A percentile compares a stretch with the other conserved stretches of the same genome.
phyloP scores from a whole-genome alignment of 1,140 invertebrate genomes.

The Phthorimaea operculella region DNA sequence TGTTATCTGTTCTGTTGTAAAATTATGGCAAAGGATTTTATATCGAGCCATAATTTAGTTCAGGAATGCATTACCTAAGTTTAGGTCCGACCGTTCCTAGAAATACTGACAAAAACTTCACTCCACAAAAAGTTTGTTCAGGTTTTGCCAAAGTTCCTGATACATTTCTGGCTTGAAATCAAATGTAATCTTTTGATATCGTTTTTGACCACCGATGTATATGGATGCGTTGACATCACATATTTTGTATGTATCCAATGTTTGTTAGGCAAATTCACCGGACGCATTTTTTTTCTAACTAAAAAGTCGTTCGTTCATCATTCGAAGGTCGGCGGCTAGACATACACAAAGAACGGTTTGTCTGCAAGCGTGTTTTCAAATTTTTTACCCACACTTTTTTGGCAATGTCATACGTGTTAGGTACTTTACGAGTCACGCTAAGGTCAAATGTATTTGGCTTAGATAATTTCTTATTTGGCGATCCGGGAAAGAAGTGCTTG shows the following conservation, averaged over 20 bases:
- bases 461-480: slow-evolving; percentile 51
- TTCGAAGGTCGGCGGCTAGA: slow-evolving; percentile 53
- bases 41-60: slow-evolving; percentile 45
- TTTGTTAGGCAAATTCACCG: slow-evolving; percentile 55
- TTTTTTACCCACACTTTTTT: slow-evolving; percentile 51
- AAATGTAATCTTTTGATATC: too few species aligned
- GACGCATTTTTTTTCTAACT: slow-evolving; percentile 48
- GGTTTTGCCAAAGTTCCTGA: too few species aligned
- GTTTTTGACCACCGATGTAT: too few species aligned
- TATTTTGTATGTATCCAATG: too few species aligned
- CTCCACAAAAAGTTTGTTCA: too few species aligned
- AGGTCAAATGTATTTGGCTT: slow-evolving; percentile 49
- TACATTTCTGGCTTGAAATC: too few species aligned
- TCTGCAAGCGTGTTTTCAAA: slow-evolving; percentile 34
- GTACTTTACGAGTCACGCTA: slow-evolving; percentile 39
- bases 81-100: slow-evolving; percentile 44
- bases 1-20: slow-evolving; percentile 47
- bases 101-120: slow-evolving; percentile 51
- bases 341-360: slow-evolving; percentile 58
- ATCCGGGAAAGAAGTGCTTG: slow-evolving; percentile 6
- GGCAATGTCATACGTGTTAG: slow-evolving; percentile 51
- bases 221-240: too few species aligned
- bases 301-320: slow-evolving; percentile 60
- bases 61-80: slow-evolving; percentile 58
- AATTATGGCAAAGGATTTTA: slow-evolving; percentile 58